Percentiles rank a stretch among this genome's conserved stretches.
Conservation (phyloP, 2,797 vertebrate species). For the Sylvia borin region DNA sequence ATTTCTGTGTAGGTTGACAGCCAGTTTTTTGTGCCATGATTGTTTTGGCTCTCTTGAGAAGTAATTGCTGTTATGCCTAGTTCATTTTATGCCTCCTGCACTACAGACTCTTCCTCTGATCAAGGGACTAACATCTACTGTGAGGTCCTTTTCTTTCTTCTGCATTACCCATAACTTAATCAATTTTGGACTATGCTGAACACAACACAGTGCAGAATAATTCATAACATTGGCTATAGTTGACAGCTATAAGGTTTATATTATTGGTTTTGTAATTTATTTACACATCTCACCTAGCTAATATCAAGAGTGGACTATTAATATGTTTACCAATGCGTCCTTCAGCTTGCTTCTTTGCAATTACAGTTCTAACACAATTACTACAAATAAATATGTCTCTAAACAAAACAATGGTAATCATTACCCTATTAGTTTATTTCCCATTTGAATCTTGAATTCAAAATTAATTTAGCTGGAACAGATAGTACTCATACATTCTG, state of each 20-base stretch:
- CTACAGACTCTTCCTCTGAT: neutral
- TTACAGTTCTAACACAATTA: neutral
- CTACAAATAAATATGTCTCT: neutral
- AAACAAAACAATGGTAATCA: neutral
- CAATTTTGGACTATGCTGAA: neutral
- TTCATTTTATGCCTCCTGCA: neutral
- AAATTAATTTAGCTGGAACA: neutral
- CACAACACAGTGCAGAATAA: neutral
- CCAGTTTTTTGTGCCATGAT: neutral
- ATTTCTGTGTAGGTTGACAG: neutral
- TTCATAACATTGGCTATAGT: neutral
- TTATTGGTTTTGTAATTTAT: neutral
- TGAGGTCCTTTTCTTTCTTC: neutral
- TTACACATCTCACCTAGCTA: neutral
- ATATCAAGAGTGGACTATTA: neutral
- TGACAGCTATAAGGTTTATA: neutral
- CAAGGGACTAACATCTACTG: neutral
- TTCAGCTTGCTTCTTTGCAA: neutral
- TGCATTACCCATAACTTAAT: neutral
- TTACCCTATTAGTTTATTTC: constrained; percentile 15
- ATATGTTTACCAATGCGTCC: constrained; percentile 8
- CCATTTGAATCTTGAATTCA: neutral
- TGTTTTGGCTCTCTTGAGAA: neutral
- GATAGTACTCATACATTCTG: neutral
- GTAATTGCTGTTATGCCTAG: neutral